These are phyloP conservation scores for Glomeris marginata DNA, from an alignment of 2,888 invertebrate genomes.

Conservation along the genomic window DNA sequence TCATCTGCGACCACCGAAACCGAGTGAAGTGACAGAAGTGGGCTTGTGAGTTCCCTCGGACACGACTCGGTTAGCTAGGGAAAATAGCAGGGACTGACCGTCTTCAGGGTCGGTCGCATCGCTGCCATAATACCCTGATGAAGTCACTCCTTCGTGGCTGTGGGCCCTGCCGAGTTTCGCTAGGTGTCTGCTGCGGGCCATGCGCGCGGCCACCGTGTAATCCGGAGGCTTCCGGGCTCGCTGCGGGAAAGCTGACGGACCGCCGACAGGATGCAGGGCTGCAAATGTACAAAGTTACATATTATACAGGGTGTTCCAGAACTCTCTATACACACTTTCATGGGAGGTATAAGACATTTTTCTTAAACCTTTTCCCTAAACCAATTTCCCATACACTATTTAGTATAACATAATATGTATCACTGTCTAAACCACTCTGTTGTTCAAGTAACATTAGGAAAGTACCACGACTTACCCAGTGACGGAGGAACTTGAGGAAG, in stretches of 20 bases:
- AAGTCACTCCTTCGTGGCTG: slow-evolving; percentile 69
- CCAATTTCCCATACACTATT: no score
- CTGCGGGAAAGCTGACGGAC: slow-evolving; percentile 13
- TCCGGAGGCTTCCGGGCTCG: slow-evolving; percentile 53
- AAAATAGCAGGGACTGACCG: slow-evolving; percentile 22
- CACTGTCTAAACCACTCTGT: no score
- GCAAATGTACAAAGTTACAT: no score
- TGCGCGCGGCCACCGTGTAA: slow-evolving; percentile 71
- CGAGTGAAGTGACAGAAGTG: slow-evolving; percentile 9
- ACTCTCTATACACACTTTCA: no score
- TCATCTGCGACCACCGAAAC: slow-evolving; percentile 39
- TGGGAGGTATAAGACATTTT: no score
- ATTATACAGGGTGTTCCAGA: no score
- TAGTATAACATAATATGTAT: no score
- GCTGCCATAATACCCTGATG: slow-evolving; percentile 44
- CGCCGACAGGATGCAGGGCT: no score
- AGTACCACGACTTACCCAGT: no score
- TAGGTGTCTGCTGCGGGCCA: slow-evolving; percentile 47
- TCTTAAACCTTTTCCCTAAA: no score
- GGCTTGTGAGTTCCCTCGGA: not conserved
- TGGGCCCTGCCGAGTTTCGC: slow-evolving; percentile 68
- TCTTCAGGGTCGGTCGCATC: slow-evolving; percentile 21
- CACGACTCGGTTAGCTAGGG: not conserved
- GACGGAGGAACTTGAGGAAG: slow-evolving; percentile 1
- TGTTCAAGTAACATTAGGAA: no score